phyloP scores from a whole-genome alignment of 2,888 invertebrate genomes.

The Argynnis bischoffii region DNA sequence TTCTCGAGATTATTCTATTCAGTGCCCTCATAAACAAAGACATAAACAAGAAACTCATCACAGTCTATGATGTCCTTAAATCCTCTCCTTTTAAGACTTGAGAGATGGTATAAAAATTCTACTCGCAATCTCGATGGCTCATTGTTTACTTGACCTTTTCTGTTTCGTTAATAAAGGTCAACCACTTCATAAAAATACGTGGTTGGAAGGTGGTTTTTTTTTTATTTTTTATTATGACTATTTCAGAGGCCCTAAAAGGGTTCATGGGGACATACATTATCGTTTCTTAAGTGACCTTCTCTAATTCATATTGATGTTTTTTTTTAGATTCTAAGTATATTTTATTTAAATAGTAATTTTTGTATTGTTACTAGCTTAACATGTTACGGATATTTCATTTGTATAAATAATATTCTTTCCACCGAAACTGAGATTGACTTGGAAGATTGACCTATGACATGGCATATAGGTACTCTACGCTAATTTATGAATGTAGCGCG shows the following conservation, averaged over 20 bases:
- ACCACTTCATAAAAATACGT: conserved; percentile 16
- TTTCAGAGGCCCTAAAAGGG: background rate
- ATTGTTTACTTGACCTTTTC: conserved; percentile 19
- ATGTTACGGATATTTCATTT: too few relatives aligned
- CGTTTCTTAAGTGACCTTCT: background rate
- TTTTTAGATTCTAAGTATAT: too few relatives aligned
- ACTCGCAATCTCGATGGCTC: conserved; percentile 49
- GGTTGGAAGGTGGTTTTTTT: background rate
- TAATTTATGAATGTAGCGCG: too few relatives aligned
- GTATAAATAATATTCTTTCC: too few relatives aligned
- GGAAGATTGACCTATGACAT: too few relatives aligned
- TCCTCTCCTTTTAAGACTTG: conserved; percentile 50
- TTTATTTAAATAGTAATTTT: too few relatives aligned
- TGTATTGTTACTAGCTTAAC: too few relatives aligned
- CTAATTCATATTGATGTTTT: too few relatives aligned
- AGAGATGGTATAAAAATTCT: conserved; percentile 55
- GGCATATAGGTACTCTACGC: too few relatives aligned
- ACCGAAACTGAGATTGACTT: too few relatives aligned
- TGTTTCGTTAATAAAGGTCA: conserved; percentile 7
- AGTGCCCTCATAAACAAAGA: conserved; percentile 44
- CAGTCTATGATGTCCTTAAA: conserved; percentile 55
- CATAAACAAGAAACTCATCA: conserved; percentile 55
- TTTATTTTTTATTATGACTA: background rate
- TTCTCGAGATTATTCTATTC: conserved; percentile 58
- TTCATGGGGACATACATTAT: background rate